Evolutionary conservation across 2,113 vertebrate genomes (phyloP).

Genomic region (Scopus umbretta): DNA sequence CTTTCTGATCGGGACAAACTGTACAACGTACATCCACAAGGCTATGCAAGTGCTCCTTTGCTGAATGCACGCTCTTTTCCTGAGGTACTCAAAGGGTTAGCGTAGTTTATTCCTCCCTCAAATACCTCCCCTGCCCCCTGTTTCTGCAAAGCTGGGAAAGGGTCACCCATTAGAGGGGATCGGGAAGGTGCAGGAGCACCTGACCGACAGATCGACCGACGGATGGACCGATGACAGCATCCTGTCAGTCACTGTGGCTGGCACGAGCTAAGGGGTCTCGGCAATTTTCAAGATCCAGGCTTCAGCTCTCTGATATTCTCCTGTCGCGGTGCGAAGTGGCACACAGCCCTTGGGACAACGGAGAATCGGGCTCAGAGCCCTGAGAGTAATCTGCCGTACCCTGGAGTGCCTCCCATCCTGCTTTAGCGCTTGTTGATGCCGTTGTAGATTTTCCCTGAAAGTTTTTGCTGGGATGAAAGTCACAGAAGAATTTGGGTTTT

Average conservation of each 20-base stretch:
- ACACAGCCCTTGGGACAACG: neutral
- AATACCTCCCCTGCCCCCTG: neutral
- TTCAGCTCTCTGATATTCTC: neutral
- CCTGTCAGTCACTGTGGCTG: neutral
- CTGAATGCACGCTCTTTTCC: neutral
- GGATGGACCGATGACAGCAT: no score
- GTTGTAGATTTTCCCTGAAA: neutral
- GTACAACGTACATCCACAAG: conserved; percentile 3
- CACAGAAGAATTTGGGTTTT: neutral
- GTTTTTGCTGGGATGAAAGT: neutral
- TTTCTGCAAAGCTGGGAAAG: neutral
- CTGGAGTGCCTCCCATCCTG: neutral
- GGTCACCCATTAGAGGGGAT: neutral
- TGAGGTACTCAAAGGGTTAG: neutral
- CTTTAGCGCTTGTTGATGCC: neutral
- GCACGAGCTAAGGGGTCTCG: neutral
- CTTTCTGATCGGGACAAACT: conserved; percentile 32
- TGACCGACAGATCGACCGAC: no score
- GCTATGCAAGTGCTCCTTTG: neutral
- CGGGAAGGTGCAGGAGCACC: neutral
- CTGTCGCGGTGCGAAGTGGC: neutral
- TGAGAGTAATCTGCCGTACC: neutral
- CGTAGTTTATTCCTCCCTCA: neutral
- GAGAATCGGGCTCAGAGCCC: neutral
- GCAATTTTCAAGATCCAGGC: neutral